Conservation (phyloP, 2,797 vertebrate genomes). For the Gorsachius magnificus region DNA sequence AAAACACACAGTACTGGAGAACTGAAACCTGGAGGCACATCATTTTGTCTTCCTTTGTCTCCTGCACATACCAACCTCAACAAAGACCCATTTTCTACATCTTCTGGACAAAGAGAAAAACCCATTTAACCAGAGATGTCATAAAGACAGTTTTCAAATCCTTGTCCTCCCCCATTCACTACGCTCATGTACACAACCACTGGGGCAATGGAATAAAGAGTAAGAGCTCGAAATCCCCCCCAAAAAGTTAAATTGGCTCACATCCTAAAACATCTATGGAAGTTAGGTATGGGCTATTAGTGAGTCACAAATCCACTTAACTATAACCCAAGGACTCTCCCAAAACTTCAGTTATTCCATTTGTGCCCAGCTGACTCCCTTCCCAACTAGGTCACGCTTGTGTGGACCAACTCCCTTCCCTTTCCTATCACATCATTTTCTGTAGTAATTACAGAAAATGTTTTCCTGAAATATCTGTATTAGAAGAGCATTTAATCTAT, state of each 20-base stretch:
- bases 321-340: not conserved
- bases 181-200: not conserved
- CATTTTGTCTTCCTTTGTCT: not conserved
- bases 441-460: not conserved
- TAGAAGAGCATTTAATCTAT: not conserved
- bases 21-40: not conserved
- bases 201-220: not conserved
- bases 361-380: not conserved
- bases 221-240: not conserved
- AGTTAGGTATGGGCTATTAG: not conserved
- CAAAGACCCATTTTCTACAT: not conserved
- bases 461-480: not conserved
- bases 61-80: not conserved
- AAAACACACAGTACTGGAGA: not conserved
- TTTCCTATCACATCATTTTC: conserved; percentile 7
- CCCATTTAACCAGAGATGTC: not conserved
- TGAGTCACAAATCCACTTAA: not conserved
- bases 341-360: not conserved
- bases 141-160: not conserved
- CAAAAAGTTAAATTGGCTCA: not conserved
- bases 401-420: conserved; percentile 46
- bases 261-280: not conserved
- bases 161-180: not conserved
- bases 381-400: not conserved
- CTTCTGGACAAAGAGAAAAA: not conserved